Base-by-base conservation (phyloP, 2,888 invertebrate genomes). In the Mesorhabditis spiculigera region DNA sequence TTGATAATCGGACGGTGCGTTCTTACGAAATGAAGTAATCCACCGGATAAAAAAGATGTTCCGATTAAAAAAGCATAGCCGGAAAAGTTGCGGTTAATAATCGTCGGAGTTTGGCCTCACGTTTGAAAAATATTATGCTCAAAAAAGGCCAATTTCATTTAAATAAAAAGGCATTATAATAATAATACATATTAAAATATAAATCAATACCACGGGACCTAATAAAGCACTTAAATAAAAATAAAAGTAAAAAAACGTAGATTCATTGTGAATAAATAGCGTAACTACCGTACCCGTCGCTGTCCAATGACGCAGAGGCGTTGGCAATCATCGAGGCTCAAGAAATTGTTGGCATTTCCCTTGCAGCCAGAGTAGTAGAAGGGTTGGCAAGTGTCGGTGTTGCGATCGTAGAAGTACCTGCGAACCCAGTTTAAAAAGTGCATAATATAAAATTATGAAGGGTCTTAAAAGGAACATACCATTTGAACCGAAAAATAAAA, bases 341-440 rank as follows among this genome's bases (percentile, higher is more conserved):
- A 82, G 69, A 85, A 85, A 77, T 85, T 85, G 77, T 85, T 85
- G 45, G 79, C 76, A 68, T 85, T 85, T 69, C 85, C 86, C 45
- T 80, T 78, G 68, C 84, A 86, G 62, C 84, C 77, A 62, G 82
- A 78, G 73, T 82, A 85, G 73, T 86, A 82, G 78, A 85, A 86
- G 41, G 82, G 76, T 63, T 85, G 75, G 71, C 85, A 85, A 3
- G 78, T 75, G 69, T 85, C 84, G 44, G 74, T 71, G 16, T 75
- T 66, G 68, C 81, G 77, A 67, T 84, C 82, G 70, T 83, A 84
- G 75, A 81, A 85, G 70, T 81, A 85, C 63, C 82, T 72, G 45
- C 10, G 67, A 58, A n/a, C 10, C 10, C 28, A 13, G 28, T 28
- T 28, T 28, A 28, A 28, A 28, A 28, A 28, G 28, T 28, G 28